Conservation (phyloP, 2,888 invertebrate genomes). For the Eupithecia abbreviata region DNA sequence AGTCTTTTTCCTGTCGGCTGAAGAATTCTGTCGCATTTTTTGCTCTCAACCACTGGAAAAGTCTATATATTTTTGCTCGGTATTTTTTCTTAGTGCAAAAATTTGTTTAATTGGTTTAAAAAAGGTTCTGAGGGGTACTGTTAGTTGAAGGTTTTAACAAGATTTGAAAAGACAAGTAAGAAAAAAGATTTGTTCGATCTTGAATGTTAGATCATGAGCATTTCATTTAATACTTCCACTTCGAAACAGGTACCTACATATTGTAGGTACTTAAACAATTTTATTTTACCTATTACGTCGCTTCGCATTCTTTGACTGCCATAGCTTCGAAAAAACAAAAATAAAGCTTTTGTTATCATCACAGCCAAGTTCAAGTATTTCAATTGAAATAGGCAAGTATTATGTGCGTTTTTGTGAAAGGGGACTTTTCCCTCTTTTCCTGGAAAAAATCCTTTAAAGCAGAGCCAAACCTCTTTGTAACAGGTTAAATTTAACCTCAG, state of each 20-base stretch:
- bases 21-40: conserved; percentile 5
- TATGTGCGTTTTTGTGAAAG: not conserved
- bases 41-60: not conserved
- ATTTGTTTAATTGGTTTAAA: not conserved
- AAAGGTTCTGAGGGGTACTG: not conserved
- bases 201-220: not conserved
- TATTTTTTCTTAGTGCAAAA: not conserved
- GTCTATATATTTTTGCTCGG: not conserved
- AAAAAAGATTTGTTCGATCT: not conserved
- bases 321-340: not conserved
- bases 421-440: not conserved
- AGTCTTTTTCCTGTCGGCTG: conserved; percentile 11
- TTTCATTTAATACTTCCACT: not conserved
- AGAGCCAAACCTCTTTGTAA: not conserved
- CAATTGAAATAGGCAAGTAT: not conserved
- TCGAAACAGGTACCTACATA: not conserved
- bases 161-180: not conserved
- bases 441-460: not conserved
- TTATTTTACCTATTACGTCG: not conserved
- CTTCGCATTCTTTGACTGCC: not conserved
- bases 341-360: not conserved
- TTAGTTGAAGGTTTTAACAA: not conserved
- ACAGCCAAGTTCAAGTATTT: not conserved
- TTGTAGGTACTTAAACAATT: not conserved
- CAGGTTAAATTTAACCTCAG: not conserved